Evolutionary conservation across 2,113 vertebrate genomes (phyloP).

Genomic region (Crotophaga sulcirostris): DNA sequence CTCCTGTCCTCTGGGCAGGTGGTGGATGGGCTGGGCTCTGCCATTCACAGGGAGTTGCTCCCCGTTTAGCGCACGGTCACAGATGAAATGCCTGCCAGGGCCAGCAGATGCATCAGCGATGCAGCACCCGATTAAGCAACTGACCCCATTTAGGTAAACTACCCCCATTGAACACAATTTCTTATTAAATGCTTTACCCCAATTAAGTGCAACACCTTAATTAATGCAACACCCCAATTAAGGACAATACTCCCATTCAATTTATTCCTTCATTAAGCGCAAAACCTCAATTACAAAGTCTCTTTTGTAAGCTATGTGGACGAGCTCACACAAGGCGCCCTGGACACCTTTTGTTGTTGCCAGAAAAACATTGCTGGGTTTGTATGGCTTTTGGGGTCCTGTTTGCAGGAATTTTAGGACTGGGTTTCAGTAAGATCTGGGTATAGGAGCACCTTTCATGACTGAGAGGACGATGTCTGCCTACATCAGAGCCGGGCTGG

Average conservation of each 20-base stretch:
- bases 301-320: constrained; percentile 24
- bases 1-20: background rate
- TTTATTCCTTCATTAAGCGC: constrained; percentile 68
- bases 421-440: background rate
- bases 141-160: constrained; percentile 33
- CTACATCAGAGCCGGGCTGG: background rate
- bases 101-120: background rate
- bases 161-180: background rate
- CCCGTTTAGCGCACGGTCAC: background rate
- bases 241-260: constrained; percentile 63
- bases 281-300: constrained; percentile 63
- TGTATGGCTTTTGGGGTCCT: background rate
- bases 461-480: background rate
- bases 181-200: constrained; percentile 48
- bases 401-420: background rate
- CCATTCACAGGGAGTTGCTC: fast-evolving
- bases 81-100: background rate
- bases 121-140: background rate
- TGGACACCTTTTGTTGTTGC: constrained; percentile 6
- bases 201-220: constrained; percentile 49
- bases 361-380: background rate
- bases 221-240: constrained; percentile 66
- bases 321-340: background rate
- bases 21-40: background rate
- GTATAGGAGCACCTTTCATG: background rate